Evolutionary conservation across 2,888 invertebrate genomes (phyloP).

Genomic region (Torymus texanus): DNA sequence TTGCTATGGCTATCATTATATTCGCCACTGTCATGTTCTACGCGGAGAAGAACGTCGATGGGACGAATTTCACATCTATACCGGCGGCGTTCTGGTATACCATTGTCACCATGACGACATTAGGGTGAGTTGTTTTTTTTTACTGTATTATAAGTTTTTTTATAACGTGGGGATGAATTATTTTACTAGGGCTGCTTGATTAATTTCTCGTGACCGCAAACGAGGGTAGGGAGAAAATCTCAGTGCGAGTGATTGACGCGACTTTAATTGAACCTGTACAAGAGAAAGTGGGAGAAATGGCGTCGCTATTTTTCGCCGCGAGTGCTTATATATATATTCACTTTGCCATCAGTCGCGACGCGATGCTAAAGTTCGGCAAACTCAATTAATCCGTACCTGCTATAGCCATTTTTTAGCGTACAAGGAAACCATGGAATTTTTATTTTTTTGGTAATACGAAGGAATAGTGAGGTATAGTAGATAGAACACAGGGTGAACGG

Average conservation of each 20-base stretch:
- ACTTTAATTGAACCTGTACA: slow-evolving; percentile 42
- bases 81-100: slow-evolving; percentile 99
- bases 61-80: slow-evolving; percentile 98
- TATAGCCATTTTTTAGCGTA: slow-evolving; percentile 1
- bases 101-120: slow-evolving; percentile 99
- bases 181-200: slow-evolving; percentile 16
- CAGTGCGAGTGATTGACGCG: slow-evolving; percentile 36
- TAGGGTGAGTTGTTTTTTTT: slow-evolving; percentile 87
- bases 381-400: slow-evolving; percentile 44
- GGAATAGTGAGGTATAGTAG: too few relatives aligned
- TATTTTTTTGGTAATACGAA: neutral
- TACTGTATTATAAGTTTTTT: neutral
- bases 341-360: neutral
- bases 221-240: slow-evolving; percentile 6
- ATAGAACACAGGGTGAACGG: neutral
- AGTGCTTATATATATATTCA: slow-evolving; percentile 1
- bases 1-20: slow-evolving; percentile 99
- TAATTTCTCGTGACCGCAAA: slow-evolving; percentile 34
- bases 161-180: neutral
- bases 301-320: slow-evolving; percentile 29
- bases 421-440: neutral
- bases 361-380: slow-evolving; percentile 40
- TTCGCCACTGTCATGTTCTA: slow-evolving; percentile 99
- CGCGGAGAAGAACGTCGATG: slow-evolving; percentile 98
- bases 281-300: slow-evolving; percentile 6